phyloP scores from a whole-genome alignment of 2,113 vertebrate species.

The Aegotheles bennettii region DNA sequence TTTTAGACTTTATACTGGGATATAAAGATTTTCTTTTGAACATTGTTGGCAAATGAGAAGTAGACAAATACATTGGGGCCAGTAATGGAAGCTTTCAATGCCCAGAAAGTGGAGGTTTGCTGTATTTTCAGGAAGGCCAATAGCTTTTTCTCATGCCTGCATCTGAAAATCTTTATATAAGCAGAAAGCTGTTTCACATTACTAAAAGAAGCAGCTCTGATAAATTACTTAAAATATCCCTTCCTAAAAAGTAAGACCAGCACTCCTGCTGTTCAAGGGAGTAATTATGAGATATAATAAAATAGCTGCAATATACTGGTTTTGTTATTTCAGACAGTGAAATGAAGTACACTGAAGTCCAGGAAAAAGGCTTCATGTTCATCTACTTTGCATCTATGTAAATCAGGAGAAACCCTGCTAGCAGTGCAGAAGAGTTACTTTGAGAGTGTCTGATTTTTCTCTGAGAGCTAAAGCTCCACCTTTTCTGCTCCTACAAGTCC shows the following conservation, averaged over 20 bases:
- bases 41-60: not conserved
- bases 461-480: not conserved
- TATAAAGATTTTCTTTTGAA: not conserved
- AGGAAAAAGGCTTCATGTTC: not conserved
- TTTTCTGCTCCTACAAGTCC: fast-evolving
- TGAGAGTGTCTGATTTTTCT: not conserved
- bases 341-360: not conserved
- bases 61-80: not conserved
- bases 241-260: not conserved
- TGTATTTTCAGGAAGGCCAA: not conserved
- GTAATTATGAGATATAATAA: not conserved
- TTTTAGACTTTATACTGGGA: not conserved
- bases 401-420: not conserved
- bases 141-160: not conserved
- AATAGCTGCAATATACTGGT: not conserved
- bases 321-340: not conserved
- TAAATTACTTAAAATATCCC: not conserved
- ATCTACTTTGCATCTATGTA: not conserved
- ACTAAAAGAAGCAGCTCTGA: not conserved
- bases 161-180: not conserved
- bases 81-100: not conserved
- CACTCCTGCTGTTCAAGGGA: not conserved
- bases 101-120: not conserved
- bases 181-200: not conserved
- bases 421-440: not conserved